Conservation (phyloP, 23 tunicate species). For the Styela clava region DNA sequence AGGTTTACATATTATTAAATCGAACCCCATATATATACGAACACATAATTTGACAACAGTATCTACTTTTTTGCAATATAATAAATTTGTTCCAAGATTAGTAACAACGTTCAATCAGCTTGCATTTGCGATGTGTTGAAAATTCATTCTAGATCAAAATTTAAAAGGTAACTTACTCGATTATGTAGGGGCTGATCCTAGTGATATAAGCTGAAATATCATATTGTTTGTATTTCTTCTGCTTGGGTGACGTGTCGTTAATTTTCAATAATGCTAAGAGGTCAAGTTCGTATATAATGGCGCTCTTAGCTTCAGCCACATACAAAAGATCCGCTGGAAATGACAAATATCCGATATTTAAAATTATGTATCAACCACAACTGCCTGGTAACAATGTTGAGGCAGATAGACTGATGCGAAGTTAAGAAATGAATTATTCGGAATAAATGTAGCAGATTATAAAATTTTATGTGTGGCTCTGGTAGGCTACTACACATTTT, state of each 20-base stretch:
- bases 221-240: constrained; percentile 29
- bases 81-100: too few species aligned
- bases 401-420: not conserved
- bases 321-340: constrained; percentile 40
- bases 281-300: constrained; percentile 41
- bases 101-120: too few species aligned
- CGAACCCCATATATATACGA: too few species aligned
- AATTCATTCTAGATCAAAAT: too few species aligned
- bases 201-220: constrained; percentile 38
- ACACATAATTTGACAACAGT: too few species aligned
- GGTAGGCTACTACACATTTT: too few species aligned
- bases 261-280: constrained; percentile 26
- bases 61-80: too few species aligned
- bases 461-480: too few species aligned
- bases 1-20: too few species aligned
- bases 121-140: too few species aligned
- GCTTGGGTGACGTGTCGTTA: constrained; percentile 30
- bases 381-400: too few species aligned
- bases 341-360: not conserved
- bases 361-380: not conserved
- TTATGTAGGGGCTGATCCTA: constrained; percentile 31
- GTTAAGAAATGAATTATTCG: not conserved
- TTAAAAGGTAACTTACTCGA: constrained; percentile 78
- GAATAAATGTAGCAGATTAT: too few species aligned
- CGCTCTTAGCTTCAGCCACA: constrained; percentile 50